Conservation (phyloP, 64 coral and sea anemone genomes). For the Astreopora myriophthalma region DNA sequence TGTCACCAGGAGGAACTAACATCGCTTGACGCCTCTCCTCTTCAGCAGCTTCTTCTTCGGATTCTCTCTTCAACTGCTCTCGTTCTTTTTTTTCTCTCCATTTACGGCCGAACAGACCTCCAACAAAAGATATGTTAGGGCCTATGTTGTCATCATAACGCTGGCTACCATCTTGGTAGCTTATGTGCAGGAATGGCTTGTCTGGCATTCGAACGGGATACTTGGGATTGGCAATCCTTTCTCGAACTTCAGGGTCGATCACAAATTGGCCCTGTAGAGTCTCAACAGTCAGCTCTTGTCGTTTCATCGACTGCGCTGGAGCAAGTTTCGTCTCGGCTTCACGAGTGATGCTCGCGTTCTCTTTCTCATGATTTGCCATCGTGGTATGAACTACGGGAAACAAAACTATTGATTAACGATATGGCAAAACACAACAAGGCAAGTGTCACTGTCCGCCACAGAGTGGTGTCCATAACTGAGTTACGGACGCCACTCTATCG, state of each 20-base stretch:
- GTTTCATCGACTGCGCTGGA: not conserved
- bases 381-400: not conserved
- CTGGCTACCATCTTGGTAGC: not conserved
- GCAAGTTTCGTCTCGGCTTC: not conserved
- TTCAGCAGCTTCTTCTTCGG: not conserved
- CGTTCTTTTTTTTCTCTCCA: not conserved
- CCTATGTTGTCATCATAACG: not conserved
- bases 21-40: not conserved
- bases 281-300: not conserved
- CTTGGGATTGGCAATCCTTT: not conserved
- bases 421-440: too few species aligned
- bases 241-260: constrained; percentile 11
- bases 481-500: too few species aligned
- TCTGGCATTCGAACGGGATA: not conserved
- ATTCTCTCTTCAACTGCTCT: not conserved
- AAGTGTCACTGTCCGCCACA: too few species aligned
- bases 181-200: not conserved
- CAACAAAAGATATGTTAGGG: not conserved
- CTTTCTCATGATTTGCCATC: not conserved
- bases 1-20: not conserved
- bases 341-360: not conserved
- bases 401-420: not conserved
- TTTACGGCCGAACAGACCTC: not conserved
- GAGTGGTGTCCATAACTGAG: too few species aligned
- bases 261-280: not conserved